phyloP scores from a whole-genome alignment of 2,113 vertebrate genomes.

The Hiodon tergisus region DNA sequence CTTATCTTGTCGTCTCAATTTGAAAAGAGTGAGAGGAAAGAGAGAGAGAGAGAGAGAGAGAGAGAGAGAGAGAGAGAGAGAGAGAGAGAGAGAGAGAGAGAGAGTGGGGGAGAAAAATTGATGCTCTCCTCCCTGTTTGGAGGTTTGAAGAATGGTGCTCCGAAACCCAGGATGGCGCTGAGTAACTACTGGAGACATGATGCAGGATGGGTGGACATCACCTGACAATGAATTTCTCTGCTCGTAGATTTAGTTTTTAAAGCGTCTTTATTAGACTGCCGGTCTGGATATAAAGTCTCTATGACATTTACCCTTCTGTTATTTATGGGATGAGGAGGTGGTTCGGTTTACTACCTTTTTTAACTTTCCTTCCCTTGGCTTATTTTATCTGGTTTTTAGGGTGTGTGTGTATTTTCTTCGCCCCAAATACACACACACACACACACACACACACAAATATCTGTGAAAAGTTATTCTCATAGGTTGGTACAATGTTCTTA shows the following conservation, averaged over 20 bases:
- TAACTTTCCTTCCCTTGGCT: constrained; percentile 44
- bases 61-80: constrained; percentile 32
- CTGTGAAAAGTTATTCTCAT: constrained; percentile 31
- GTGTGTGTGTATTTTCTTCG: constrained; percentile 10
- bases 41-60: constrained; percentile 35
- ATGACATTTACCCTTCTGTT: constrained; percentile 71
- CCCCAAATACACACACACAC: too few species aligned
- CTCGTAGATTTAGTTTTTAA: constrained; percentile 39
- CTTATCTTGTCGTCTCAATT: constrained; percentile 67
- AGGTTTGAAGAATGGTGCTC: constrained; percentile 47
- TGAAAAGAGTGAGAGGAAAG: constrained; percentile 62
- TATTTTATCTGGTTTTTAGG: constrained; percentile 52
- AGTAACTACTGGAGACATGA: constrained; percentile 42
- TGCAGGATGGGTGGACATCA: constrained; percentile 47
- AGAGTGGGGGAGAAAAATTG: constrained; percentile 23
- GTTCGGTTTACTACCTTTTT: constrained; percentile 60
- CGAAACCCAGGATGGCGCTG: constrained; percentile 39
- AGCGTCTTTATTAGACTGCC: constrained; percentile 65
- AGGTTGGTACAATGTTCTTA: constrained; percentile 24
- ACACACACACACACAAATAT: too few species aligned
- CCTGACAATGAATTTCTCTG: constrained; percentile 58
- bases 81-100: constrained; percentile 34
- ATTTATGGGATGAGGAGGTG: constrained; percentile 63
- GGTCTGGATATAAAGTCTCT: constrained; percentile 70
- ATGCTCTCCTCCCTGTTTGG: constrained; percentile 26